A percentile compares a stretch with the other conserved stretches of the same genome.
phyloP scores from a whole-genome alignment of 1,140 invertebrate species.

The Probaryconus sp. region DNA sequence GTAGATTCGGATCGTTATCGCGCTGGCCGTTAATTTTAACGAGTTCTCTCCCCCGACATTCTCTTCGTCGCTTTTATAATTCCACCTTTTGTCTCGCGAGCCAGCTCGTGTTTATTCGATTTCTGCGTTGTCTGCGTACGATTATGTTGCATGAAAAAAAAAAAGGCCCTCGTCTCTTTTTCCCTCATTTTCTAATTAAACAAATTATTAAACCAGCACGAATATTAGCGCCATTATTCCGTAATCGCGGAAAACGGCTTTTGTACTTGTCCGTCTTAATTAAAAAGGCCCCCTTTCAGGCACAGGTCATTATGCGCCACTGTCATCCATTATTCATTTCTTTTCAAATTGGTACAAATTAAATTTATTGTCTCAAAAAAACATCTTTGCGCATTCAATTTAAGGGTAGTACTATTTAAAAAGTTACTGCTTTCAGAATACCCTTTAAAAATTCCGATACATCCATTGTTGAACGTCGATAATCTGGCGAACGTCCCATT shows the following conservation, averaged over 20 bases:
- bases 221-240: background rate
- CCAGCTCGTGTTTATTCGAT: constrained; percentile 31
- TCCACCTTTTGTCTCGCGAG: constrained; percentile 37
- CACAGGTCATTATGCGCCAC: constrained; percentile 13
- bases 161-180: constrained; percentile 1
- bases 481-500: no score
- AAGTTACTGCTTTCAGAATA: no score
- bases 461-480: no score
- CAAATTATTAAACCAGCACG: constrained; percentile 32
- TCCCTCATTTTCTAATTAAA: constrained; percentile 44
- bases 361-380: constrained; percentile 12
- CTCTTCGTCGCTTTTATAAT: constrained; percentile 16
- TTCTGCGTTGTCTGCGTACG: constrained; percentile 4
- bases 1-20: constrained; percentile 52
- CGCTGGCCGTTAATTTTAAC: constrained; percentile 48
- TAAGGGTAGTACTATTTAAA: no score
- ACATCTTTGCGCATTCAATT: no score
- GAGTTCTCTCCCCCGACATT: constrained; percentile 19
- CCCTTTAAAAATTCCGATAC: no score
- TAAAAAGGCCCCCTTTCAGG: constrained; percentile 13
- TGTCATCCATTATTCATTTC: constrained; percentile 34
- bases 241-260: constrained; percentile 16
- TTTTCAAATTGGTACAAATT: constrained; percentile 17
- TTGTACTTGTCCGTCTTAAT: constrained; percentile 41
- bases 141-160: constrained; percentile 4